These are phyloP conservation scores for Pseudochaenichthys georgianus DNA, from an alignment of 2,797 vertebrate genomes.

Conservation along the genomic window DNA sequence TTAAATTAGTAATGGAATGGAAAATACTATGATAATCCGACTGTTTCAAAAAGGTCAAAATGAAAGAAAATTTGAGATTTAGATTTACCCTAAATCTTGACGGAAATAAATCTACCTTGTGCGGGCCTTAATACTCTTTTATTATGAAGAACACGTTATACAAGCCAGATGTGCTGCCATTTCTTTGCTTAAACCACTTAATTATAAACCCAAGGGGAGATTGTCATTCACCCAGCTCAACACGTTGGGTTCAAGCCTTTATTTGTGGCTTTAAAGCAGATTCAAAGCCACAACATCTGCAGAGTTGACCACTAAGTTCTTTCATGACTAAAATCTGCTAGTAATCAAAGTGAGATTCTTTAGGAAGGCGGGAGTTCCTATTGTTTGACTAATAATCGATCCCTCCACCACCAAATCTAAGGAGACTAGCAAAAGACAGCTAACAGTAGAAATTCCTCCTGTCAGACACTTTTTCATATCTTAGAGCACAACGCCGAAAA, in stretches of 20 bases:
- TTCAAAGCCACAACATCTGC: constrained; percentile 57
- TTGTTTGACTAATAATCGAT: constrained; percentile 55
- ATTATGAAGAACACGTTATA: constrained; percentile 34
- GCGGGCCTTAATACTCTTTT: constrained; percentile 17
- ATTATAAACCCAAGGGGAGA: constrained; percentile 22
- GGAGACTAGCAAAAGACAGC: constrained; percentile 14
- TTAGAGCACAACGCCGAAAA: constrained; percentile 17
- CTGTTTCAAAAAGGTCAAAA: not conserved
- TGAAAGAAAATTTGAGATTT: not conserved
- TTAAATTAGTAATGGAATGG: too few relatives aligned
- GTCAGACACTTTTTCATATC: constrained; percentile 37
- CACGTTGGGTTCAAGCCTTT: constrained; percentile 23
- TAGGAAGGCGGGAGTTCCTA: constrained; percentile 29
- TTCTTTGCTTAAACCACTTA: constrained; percentile 17
- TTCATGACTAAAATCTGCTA: constrained; percentile 63
- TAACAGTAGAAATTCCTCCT: constrained; percentile 23
- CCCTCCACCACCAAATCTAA: constrained; percentile 25
- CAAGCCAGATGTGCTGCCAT: constrained; percentile 6
- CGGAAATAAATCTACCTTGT: constrained; percentile 9
- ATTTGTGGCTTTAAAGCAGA: constrained; percentile 50
- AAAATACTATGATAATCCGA: not conserved
- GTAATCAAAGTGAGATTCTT: constrained; percentile 64
- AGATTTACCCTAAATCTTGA: not conserved
- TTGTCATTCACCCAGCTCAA: constrained; percentile 33
- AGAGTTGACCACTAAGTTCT: constrained; percentile 59